Conservation (phyloP, 2,888 invertebrate species). For the Pandemis heparana region DNA sequence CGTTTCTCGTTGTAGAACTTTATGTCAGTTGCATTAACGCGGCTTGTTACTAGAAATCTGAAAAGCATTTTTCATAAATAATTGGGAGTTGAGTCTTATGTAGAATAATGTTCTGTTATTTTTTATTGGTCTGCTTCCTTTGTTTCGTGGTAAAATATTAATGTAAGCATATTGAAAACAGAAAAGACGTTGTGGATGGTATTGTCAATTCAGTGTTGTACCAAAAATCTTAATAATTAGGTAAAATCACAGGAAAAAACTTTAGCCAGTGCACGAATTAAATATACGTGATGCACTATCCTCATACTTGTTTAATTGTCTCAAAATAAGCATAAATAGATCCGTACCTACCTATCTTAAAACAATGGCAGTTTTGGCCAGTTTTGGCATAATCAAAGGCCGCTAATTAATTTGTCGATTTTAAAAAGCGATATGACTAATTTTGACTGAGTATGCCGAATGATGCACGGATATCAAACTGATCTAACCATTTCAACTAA, state of each 20-base stretch:
- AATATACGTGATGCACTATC: no score
- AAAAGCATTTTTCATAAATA: conserved; percentile 43
- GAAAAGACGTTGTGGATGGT: no score
- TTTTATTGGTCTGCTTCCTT: neutral
- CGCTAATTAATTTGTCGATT: no score
- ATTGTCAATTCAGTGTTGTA: no score
- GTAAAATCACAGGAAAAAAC: no score
- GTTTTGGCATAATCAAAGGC: no score
- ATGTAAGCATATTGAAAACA: neutral
- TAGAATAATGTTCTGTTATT: neutral
- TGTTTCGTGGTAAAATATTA: neutral
- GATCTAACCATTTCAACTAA: neutral
- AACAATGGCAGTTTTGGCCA: no score
- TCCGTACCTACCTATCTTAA: no score
- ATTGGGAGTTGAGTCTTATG: conserved; percentile 8
- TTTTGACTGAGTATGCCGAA: neutral
- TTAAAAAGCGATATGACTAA: neutral
- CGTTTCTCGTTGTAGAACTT: conserved; percentile 59
- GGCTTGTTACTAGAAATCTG: conserved; percentile 58
- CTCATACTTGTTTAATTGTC: no score
- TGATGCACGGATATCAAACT: neutral
- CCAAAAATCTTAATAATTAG: no score
- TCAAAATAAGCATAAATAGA: no score
- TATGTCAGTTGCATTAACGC: conserved; percentile 51
- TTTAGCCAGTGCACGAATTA: no score